Evolutionary conservation across 2,113 vertebrate species (phyloP).

Genomic region (Colossoma macropomum): DNA sequence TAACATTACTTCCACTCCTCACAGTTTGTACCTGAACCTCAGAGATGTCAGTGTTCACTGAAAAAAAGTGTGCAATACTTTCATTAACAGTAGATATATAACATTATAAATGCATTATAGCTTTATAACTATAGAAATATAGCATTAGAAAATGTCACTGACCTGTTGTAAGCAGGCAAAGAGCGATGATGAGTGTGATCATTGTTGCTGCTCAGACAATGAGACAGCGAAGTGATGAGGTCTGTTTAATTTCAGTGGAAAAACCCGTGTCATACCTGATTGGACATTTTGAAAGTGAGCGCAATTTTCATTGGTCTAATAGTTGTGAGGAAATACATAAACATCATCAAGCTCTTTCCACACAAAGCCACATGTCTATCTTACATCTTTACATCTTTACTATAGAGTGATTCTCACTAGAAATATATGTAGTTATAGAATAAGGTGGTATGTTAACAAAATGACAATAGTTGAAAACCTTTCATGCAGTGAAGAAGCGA

Average conservation of each 20-base stretch:
- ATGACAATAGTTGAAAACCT: too few species aligned
- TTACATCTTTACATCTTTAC: too few species aligned
- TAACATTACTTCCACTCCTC: not conserved
- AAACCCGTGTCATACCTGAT: slow-evolving; percentile 5
- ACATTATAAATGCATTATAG: not conserved
- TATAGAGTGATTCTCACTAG: too few species aligned
- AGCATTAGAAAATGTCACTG: slow-evolving; percentile 15
- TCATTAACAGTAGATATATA: too few species aligned
- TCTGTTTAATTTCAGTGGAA: not conserved
- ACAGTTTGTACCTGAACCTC: not conserved
- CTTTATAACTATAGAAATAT: not conserved
- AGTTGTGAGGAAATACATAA: not conserved
- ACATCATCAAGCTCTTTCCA: too few species aligned
- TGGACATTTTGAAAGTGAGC: not conserved
- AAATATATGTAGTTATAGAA: too few species aligned
- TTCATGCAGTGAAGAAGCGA: too few species aligned
- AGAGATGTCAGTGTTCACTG: not conserved
- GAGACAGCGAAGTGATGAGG: not conserved
- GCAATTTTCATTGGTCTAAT: not conserved
- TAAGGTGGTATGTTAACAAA: too few species aligned
- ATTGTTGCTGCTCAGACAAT: not conserved
- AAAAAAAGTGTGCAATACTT: not conserved
- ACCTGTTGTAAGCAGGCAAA: slow-evolving; percentile 11
- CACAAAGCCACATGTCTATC: too few species aligned
- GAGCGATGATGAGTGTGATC: not conserved